Evolutionary conservation across 2,113 vertebrate genomes (phyloP), one percentile per base, ranked within the genome.

Genomic region (Boulengeromyrus knoepffleri): DNA sequence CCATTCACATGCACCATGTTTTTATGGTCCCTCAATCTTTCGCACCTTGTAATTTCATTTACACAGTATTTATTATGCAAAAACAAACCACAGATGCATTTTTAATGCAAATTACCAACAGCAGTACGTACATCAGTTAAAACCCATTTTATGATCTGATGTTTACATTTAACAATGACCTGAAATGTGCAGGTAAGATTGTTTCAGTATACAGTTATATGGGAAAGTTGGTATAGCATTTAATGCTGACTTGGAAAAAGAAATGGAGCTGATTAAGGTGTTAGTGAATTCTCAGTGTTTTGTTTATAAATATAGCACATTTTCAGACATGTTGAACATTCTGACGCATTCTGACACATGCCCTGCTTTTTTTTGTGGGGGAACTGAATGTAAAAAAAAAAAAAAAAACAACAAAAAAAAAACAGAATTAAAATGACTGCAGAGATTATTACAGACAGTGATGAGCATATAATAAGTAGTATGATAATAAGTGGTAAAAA

Each of bases 1-100:
- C 87, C 12, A 36, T 7, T 83, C 45, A 89, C 83, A 90, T 70
- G 74, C 66, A 56, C n/a, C 66, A 62, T 7, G 2, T 84, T 91
- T 89, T 74, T 56, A 39, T 12, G 7, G 56, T 89, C 87, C 86
- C 88, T 87, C 62, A 77, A 89, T 12, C 77, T 21, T 70, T 50
- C 19, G 2, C 74, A 66, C 15, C 49, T 85, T 42, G 74, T 27
- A 13, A 27, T 70, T 70, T 70, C n/a, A 70, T 70, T 70, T 66
- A 13, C 62, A 31, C 3, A 31, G n/a, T 4, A 70, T 27, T 66
- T 66, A 10, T 31, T 1, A 70, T 27, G 2, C 8, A 27, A 70
- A 31, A 31, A 31, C n/a, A 70, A 70, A 70, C 62, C n/a, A 66
- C n/a, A 39, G 56, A 46, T 31, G 49, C 9, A 77, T 85, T 84